Evolutionary conservation across 2,888 invertebrate species (phyloP).

Genomic region (Andrena minutula): DNA sequence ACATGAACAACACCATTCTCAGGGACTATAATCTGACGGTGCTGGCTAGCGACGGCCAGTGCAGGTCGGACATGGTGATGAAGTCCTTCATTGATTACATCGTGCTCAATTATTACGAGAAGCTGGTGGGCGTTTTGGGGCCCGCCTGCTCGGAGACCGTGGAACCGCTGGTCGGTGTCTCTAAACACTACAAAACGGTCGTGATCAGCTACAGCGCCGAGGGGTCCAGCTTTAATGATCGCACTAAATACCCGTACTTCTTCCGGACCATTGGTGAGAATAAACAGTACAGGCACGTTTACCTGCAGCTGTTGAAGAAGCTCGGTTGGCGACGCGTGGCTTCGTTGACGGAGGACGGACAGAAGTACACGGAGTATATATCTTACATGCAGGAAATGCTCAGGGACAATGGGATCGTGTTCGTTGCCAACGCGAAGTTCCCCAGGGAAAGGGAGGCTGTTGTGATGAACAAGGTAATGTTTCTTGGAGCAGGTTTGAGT

Average conservation of each 20-base stretch:
- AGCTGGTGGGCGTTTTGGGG: conserved; percentile 90
- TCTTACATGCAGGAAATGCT: conserved; percentile 89
- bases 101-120: conserved; percentile 86
- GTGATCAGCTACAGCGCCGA: conserved; percentile 93
- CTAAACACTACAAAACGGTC: conserved; percentile 90
- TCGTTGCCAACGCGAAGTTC: conserved; percentile 90
- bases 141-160: conserved; percentile 94
- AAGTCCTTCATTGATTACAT: conserved; percentile 91
- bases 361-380: conserved; percentile 92
- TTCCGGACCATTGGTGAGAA: conserved; percentile 93
- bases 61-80: conserved; percentile 91
- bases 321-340: conserved; percentile 91
- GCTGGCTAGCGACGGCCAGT: conserved; percentile 88
- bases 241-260: conserved; percentile 91
- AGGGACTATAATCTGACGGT: conserved; percentile 88
- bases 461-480: conserved; percentile 87
- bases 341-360: conserved; percentile 92
- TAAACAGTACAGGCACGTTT: conserved; percentile 89
- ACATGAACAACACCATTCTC: conserved; percentile 87
- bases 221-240: conserved; percentile 90
- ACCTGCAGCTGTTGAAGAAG: conserved; percentile 87
- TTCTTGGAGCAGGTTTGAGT: neutral
- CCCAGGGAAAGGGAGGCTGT: conserved; percentile 86
- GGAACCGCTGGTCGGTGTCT: conserved; percentile 91
- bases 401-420: conserved; percentile 87